A percentile compares a stretch with the other conserved stretches of the same genome.
Evolutionary conservation across 2,888 invertebrate genomes (phyloP).

Genomic region (Drosophila monieri): DNA sequence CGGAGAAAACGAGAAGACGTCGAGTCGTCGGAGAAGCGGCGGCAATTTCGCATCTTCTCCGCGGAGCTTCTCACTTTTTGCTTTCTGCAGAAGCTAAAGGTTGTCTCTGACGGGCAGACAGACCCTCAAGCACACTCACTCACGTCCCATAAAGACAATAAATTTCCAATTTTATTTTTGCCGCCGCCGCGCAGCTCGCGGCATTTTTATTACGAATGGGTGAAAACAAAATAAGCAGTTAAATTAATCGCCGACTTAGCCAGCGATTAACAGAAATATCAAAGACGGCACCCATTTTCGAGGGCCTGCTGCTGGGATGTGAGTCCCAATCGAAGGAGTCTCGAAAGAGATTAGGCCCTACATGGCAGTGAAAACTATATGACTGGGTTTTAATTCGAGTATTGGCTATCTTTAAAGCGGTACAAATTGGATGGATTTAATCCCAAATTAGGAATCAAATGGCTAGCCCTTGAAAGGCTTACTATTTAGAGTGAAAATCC

Average conservation of each 20-base stretch:
- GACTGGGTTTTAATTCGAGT: background rate
- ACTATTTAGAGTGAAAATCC: background rate
- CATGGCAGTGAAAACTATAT: slow-evolving; percentile 27
- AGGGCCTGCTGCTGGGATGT: background rate
- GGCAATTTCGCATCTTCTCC: slow-evolving; percentile 38
- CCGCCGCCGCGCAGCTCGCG: slow-evolving; percentile 61
- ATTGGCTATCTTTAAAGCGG: slow-evolving; percentile 24
- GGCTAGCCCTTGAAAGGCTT: background rate
- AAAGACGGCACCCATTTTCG: slow-evolving; percentile 60
- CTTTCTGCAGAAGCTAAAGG: slow-evolving; percentile 72
- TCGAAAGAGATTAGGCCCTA: background rate
- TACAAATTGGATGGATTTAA: slow-evolving; percentile 8
- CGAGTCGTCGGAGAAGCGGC: slow-evolving; percentile 10
- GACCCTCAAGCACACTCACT: slow-evolving; percentile 21
- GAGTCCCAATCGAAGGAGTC: background rate
- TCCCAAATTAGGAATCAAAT: background rate
- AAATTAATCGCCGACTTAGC: slow-evolving; percentile 77
- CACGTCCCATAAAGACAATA: slow-evolving; percentile 64
- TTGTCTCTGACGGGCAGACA: slow-evolving; percentile 38
- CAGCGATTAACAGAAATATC: slow-evolving; percentile 42
- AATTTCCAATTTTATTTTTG: slow-evolving; percentile 71
- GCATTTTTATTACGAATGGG: slow-evolving; percentile 56
- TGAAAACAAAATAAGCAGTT: slow-evolving; percentile 75
- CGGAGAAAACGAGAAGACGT: slow-evolving; percentile 6
- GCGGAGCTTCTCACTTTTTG: slow-evolving; percentile 7